phyloP scores from a whole-genome alignment of 2,888 invertebrate species.

The Ophioninae sp. region DNA sequence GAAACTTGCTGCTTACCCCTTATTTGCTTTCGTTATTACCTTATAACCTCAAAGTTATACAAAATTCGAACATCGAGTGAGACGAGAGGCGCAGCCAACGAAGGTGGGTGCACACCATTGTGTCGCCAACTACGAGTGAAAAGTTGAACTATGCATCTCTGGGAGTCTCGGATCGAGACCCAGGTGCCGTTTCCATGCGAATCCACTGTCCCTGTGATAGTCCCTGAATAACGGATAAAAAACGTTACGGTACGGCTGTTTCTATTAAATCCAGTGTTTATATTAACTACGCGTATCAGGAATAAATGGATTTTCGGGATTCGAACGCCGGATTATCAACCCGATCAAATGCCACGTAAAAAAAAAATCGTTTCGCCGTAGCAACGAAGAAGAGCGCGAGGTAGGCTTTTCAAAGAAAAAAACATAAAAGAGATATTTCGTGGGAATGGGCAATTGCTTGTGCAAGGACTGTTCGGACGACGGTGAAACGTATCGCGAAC shows the following conservation, averaged over 20 bases:
- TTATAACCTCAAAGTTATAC: too few species aligned
- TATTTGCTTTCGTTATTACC: too few species aligned
- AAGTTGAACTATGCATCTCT: neutral
- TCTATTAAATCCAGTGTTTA: neutral
- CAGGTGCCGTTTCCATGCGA: neutral
- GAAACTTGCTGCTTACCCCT: neutral
- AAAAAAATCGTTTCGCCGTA: constrained; percentile 50
- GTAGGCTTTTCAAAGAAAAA: constrained; percentile 20
- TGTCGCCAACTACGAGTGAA: neutral
- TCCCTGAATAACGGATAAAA: neutral
- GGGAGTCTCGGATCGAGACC: neutral
- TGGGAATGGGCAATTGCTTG: constrained; percentile 89
- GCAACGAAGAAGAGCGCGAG: constrained; percentile 29
- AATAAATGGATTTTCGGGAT: constrained; percentile 40
- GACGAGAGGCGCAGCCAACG: neutral
- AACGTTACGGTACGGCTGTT: neutral
- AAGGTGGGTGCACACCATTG: neutral
- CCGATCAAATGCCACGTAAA: constrained; percentile 62
- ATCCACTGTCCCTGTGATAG: neutral
- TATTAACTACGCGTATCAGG: constrained; percentile 27
- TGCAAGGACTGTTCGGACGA: constrained; percentile 86
- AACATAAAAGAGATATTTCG: constrained; percentile 57
- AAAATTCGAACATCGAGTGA: neutral
- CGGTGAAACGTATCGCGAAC: constrained; percentile 79
- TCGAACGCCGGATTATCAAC: constrained; percentile 25